Base-by-base conservation (phyloP, 1,140 invertebrate species). In the Platorchestia sp. region DNA sequence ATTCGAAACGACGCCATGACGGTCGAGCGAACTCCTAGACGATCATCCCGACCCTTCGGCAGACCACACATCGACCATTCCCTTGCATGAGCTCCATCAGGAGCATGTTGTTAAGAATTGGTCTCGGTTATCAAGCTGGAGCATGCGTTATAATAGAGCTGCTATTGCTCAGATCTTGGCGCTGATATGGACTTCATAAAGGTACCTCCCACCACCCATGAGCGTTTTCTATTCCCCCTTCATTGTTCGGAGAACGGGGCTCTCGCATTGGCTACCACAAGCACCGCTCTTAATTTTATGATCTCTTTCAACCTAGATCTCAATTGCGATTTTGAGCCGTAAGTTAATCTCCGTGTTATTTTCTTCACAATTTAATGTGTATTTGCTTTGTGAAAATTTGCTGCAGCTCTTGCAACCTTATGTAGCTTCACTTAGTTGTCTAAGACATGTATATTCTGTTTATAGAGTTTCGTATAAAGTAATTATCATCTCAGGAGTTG, bases 71-170 rank as follows among this genome's bases (percentile, higher is more conserved):
- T 93, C 45, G 91, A 44, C 91, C 91, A 93, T 93, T 93, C 45
- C 91, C 45, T 93, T 44, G 91, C 91, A 93, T 93, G 91, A 36
- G 91, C 40, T 93, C 45, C 91, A 93, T 93, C 91, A 93, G 91
- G 91, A 93, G 91, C 91, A 93, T 93, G 91, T 93, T 93, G 91
- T 93, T 93, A 93, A 93, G 91, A 45, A 93, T 93, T 93, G 91
- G 91, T 93, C 91, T 45, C 91, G 91, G 91, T 93, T 93, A 93
- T 93, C 91, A 93, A 93, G 91, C 91, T 93, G 91, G 43, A 93
- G 91, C 91, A 93, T 44, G 91, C 91, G 91, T 93, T 93, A 93
- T 93, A 93, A 93, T 93, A 93, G 91, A 93, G 91, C 91, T 93
- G 91, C 91, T 93, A 93, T 93, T 93, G 91, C 91, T 47, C 43